Percentiles rank a stretch among this genome's conserved stretches.
phyloP scores from a whole-genome alignment of 2,888 invertebrate genomes.

The Agelastica alni region DNA sequence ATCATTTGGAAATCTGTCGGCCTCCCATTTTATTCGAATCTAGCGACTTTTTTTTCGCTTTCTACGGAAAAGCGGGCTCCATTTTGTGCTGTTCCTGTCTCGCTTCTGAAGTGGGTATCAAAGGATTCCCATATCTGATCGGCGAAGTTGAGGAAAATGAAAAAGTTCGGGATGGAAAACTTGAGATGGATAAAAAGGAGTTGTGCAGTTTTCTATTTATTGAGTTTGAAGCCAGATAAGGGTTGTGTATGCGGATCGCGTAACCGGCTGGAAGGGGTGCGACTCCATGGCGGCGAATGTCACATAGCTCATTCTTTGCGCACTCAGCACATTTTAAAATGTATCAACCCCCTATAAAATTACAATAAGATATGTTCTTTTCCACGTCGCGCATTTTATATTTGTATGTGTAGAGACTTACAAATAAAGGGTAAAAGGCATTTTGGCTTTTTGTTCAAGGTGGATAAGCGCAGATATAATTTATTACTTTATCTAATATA shows the following conservation, averaged over 20 bases:
- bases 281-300: conserved; percentile 58
- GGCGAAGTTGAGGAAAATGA: conserved; percentile 50
- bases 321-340: conserved; percentile 59
- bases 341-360: conserved; percentile 59
- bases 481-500: no score
- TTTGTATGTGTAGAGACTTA: conserved; percentile 33
- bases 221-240: conserved; percentile 54
- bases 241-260: conserved; percentile 56
- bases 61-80: conserved; percentile 19
- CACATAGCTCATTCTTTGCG: conserved; percentile 59
- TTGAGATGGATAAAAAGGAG: conserved; percentile 53
- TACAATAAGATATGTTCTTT: conserved; percentile 55
- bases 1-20: conserved; percentile 11
- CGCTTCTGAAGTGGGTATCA: conserved; percentile 32
- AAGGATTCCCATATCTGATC: conserved; percentile 46
- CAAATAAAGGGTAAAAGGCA: conserved; percentile 45
- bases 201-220: conserved; percentile 56
- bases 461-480: no score
- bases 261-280: conserved; percentile 54
- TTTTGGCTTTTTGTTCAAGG: conserved; percentile 14
- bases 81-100: conserved; percentile 33
- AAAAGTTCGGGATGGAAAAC: conserved; percentile 50
- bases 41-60: conserved; percentile 19
- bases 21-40: conserved; percentile 15
- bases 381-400: conserved; percentile 42